Conservation (phyloP, 2,797 vertebrate genomes). For the Eutrigla gurnardus region DNA sequence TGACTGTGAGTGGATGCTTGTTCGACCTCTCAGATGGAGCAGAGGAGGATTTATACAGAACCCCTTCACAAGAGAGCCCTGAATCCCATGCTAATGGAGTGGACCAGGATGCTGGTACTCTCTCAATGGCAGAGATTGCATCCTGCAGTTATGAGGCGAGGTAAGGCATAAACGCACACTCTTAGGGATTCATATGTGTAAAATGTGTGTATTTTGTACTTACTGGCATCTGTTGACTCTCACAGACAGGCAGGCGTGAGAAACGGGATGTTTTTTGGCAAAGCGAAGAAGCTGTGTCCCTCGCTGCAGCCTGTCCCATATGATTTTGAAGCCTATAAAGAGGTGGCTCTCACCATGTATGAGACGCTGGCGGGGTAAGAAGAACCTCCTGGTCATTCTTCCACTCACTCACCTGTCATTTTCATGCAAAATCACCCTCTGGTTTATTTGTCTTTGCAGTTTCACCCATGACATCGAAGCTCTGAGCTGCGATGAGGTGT, state of each 20-base stretch:
- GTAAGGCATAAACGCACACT: slow-evolving; percentile 72
- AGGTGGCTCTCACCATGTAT: slow-evolving; percentile 93
- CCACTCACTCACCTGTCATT: background rate
- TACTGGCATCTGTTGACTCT: background rate
- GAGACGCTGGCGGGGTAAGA: slow-evolving; percentile 93
- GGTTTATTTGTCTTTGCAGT: slow-evolving; percentile 77
- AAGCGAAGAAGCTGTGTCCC: slow-evolving; percentile 95
- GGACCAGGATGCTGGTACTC: slow-evolving; percentile 79
- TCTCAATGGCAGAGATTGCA: slow-evolving; percentile 98
- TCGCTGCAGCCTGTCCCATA: slow-evolving; percentile 92
- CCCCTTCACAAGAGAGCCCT: slow-evolving; percentile 82
- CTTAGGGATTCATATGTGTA: rapidly evolving
- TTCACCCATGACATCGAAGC: slow-evolving; percentile 97
- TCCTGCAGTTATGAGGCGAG: slow-evolving; percentile 99
- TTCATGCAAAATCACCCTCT: background rate
- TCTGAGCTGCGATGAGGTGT: slow-evolving; percentile 97
- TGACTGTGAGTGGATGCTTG: background rate
- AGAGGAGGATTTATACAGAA: slow-evolving; percentile 80
- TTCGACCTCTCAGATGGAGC: slow-evolving; percentile 66
- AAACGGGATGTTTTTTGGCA: slow-evolving; percentile 98
- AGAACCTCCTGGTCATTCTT: background rate
- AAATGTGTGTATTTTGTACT: background rate
- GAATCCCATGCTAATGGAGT: slow-evolving; percentile 82
- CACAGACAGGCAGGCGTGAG: slow-evolving; percentile 93
- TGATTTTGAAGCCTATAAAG: slow-evolving; percentile 95